Percentiles rank a stretch among this genome's conserved stretches.
Evolutionary conservation across 1,140 invertebrate genomes (phyloP).

Genomic region (Caerostris extrusa): DNA sequence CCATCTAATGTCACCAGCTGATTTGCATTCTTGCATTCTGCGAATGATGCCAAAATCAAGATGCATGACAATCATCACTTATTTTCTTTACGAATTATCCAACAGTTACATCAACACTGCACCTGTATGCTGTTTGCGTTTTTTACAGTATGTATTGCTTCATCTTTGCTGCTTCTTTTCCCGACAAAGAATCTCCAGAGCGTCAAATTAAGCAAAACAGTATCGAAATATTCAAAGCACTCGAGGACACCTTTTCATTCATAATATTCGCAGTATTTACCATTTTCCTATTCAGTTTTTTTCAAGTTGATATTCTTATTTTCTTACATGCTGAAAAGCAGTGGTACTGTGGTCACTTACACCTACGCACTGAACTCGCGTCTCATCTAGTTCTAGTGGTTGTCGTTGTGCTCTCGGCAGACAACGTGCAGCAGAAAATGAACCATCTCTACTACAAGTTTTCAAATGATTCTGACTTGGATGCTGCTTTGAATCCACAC

Average conservation of each 20-base stretch:
- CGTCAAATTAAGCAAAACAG: neutral
- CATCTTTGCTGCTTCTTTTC: neutral
- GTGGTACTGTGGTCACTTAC: neutral
- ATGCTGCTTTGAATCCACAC: neutral
- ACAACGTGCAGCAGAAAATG: neutral
- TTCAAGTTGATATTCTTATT: neutral
- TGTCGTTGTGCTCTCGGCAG: neutral
- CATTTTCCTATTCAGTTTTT: neutral
- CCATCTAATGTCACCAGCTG: neutral
- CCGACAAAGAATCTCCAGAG: neutral
- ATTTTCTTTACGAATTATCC: neutral
- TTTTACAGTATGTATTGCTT: neutral
- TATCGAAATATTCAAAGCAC: neutral
- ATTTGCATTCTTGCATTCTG: neutral
- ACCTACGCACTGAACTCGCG: neutral
- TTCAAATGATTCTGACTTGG: neutral
- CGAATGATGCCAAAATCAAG: neutral
- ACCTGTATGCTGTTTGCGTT: neutral
- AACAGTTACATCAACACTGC: neutral
- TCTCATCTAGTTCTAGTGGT: neutral
- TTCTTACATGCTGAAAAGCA: neutral
- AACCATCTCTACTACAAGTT: neutral
- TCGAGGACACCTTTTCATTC: neutral
- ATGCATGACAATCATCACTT: neutral
- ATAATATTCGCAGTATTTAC: neutral